Base-by-base conservation (phyloP, 2,113 vertebrate species). In the Hippoglossus stenolepis region DNA sequence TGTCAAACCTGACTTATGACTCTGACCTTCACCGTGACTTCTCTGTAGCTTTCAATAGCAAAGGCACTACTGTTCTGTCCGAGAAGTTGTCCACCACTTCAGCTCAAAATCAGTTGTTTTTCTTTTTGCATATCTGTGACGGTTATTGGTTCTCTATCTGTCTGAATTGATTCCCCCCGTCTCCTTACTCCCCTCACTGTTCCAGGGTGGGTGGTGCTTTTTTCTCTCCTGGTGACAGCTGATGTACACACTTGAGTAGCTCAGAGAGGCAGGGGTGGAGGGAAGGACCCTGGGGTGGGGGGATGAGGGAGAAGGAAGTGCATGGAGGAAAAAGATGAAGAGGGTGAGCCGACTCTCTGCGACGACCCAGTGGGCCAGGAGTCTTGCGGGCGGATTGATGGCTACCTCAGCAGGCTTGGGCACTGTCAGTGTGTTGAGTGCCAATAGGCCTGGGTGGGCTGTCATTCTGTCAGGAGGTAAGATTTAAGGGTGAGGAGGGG, bases 391-490 rank as follows among this genome's bases (percentile, higher is more conserved):
- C 4, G 77, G 93, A 95, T 91, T 95, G 96, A 96, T 92, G 93
- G 89, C 79, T 87, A 84, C 83, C 84, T 92, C 81, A 73, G 77
- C 87, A 89, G 67, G 85, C 88, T 31, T 35, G 35, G 73, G 92
- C 91, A 82, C 89, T 23, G 54, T 47, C 65, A 70, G 62, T 49
- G 56, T 70, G 82, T 68, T 57, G 78, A 60, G 69, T 77, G 80
- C 76, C 1, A 59, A 85, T 84, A 86, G 89, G 83, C 79, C 84
- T 86, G 83, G 81, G 73, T 35, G 53, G 78, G 84, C 87, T 96
- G 95, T 96, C 95, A 96, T 91, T 80, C 57, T 93, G 92, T 95
- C 94, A 85, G 66, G 90, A 89, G 83, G 86, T 86, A 82, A 87
- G 82, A 88, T 84, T 85, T 85, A 89, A 82, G 68, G 72, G 93